Evolutionary conservation across 2,113 vertebrate genomes (phyloP).

Genomic region (Tachysurus fulvidraco): DNA sequence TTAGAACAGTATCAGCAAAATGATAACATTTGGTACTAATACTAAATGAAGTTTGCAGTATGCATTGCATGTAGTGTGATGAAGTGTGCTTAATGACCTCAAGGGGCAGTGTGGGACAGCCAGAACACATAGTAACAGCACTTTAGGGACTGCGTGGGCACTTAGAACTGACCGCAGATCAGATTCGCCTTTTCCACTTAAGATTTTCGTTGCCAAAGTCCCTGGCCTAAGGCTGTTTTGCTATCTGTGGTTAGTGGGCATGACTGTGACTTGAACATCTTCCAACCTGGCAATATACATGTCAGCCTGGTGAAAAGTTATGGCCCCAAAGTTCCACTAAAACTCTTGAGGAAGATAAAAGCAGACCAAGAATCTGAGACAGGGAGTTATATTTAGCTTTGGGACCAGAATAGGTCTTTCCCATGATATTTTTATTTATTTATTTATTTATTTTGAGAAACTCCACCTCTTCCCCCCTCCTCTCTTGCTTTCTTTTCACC

Average conservation of each 20-base stretch:
- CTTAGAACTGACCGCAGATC: constrained; percentile 37
- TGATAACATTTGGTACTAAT: constrained; percentile 1
- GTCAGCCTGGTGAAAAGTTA: constrained; percentile 49
- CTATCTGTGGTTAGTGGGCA: constrained; percentile 36
- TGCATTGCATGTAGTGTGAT: background rate
- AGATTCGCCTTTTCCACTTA: constrained; percentile 24
- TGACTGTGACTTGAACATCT: constrained; percentile 32
- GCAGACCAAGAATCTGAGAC: constrained; percentile 36
- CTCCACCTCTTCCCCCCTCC: background rate
- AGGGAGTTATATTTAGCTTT: constrained; percentile 50
- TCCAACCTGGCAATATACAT: constrained; percentile 30
- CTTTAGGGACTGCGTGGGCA: background rate
- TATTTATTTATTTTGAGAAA: constrained; percentile 6
- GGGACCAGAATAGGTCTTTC: constrained; percentile 48
- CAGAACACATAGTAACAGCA: constrained; percentile 17
- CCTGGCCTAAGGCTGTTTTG: constrained; percentile 27
- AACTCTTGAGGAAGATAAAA: constrained; percentile 41
- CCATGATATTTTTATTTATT: constrained; percentile 24
- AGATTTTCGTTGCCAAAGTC: background rate
- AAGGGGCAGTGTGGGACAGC: constrained; percentile 56
- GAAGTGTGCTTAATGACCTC: constrained; percentile 38
- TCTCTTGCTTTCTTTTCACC: constrained; percentile 27
- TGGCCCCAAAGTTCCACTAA: constrained; percentile 41
- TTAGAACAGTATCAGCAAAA: background rate
- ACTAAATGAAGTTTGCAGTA: constrained; percentile 8